phyloP scores from a whole-genome alignment of 1,140 invertebrate species.

The Manduca sexta region DNA sequence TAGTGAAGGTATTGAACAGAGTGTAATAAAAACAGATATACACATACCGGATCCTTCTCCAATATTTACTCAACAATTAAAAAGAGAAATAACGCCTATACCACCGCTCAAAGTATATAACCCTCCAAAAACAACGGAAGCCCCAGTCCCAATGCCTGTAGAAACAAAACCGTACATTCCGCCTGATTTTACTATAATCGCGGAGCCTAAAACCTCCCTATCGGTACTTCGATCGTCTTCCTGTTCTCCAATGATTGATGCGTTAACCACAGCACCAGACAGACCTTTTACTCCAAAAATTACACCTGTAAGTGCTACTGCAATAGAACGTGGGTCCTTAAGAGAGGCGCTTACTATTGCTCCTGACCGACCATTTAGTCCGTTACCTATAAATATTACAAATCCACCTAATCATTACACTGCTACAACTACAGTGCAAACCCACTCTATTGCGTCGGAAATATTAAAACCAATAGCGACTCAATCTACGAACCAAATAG shows the following conservation, averaged over 20 bases:
- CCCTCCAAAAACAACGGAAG: slow-evolving; percentile 46
- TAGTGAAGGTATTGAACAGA: no score
- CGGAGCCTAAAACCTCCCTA: slow-evolving; percentile 54
- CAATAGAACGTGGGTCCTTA: slow-evolving; percentile 70
- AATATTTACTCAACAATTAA: slow-evolving; percentile 36
- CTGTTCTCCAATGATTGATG: slow-evolving; percentile 78
- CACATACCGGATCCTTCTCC: slow-evolving; percentile 26
- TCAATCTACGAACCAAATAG: slow-evolving; percentile 31
- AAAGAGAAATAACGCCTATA: slow-evolving; percentile 50
- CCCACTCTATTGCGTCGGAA: slow-evolving; percentile 24
- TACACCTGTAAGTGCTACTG: slow-evolving; percentile 28
- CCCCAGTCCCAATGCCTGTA: slow-evolving; percentile 73
- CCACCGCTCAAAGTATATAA: slow-evolving; percentile 73
- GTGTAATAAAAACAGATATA: neutral
- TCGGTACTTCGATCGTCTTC: slow-evolving; percentile 61
- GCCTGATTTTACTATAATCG: slow-evolving; percentile 73
- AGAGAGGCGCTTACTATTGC: slow-evolving; percentile 82
- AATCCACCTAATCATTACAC: slow-evolving; percentile 30
- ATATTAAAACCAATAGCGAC: slow-evolving; percentile 40
- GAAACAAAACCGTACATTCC: slow-evolving; percentile 77
- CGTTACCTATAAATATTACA: slow-evolving; percentile 51
- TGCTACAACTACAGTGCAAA: slow-evolving; percentile 28
- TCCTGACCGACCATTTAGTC: slow-evolving; percentile 76
- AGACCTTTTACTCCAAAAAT: slow-evolving; percentile 74
- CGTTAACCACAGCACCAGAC: slow-evolving; percentile 80